Evolutionary conservation across 2,113 vertebrate species (phyloP).

Genomic region (Sinocyclocheilus rhinocerous): DNA sequence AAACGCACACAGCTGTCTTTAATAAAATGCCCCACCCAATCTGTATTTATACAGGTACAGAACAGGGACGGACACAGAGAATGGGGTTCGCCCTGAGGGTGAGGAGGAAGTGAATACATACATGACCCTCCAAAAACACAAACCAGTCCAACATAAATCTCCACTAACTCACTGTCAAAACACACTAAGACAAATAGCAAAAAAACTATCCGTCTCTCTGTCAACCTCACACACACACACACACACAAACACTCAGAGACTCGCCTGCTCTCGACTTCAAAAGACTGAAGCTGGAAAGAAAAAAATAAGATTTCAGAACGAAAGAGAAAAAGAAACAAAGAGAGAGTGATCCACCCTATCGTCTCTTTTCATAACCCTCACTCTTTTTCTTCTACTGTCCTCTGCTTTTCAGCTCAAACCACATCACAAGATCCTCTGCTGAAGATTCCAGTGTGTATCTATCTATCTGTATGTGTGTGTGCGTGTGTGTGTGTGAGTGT

Average conservation of each 20-base stretch:
- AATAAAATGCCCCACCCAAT: slow-evolving; percentile 70
- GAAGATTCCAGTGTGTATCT: slow-evolving; percentile 43
- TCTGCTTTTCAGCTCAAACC: slow-evolving; percentile 62
- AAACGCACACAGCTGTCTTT: slow-evolving; percentile 75
- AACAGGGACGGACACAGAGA: slow-evolving; percentile 58
- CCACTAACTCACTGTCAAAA: slow-evolving; percentile 71
- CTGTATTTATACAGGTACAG: slow-evolving; percentile 79
- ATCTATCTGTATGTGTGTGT: neutral
- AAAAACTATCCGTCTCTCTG: slow-evolving; percentile 36
- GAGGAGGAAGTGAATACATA: slow-evolving; percentile 36
- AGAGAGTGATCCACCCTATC: slow-evolving; percentile 31
- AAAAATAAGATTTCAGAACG: slow-evolving; percentile 9
- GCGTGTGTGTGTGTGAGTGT: neutral
- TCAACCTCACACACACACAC: slow-evolving; percentile 57
- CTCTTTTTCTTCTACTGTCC: neutral
- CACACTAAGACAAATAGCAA: slow-evolving; percentile 42
- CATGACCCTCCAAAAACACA: slow-evolving; percentile 52
- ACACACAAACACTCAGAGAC: slow-evolving; percentile 31
- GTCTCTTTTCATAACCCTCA: slow-evolving; percentile 47
- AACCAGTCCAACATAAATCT: slow-evolving; percentile 76
- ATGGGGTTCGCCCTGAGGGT: slow-evolving; percentile 55
- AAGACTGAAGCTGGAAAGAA: too few species aligned
- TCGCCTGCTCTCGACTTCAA: too few species aligned
- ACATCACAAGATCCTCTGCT: slow-evolving; percentile 62
- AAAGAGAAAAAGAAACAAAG: slow-evolving; percentile 38